phyloP scores from a whole-genome alignment of 2,888 invertebrate species.

The Leucophora obtusa region DNA sequence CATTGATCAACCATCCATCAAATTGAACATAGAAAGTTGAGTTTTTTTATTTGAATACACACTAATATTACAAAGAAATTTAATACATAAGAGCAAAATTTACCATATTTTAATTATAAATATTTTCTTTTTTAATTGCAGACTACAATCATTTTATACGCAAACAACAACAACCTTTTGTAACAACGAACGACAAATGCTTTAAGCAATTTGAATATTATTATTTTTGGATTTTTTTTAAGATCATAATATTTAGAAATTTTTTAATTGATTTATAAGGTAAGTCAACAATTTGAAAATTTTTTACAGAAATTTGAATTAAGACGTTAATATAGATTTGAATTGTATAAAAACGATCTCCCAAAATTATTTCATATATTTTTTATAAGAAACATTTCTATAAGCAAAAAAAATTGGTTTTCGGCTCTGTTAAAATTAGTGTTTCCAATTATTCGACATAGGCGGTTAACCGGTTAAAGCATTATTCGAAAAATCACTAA shows the following conservation, averaged over 20 bases:
- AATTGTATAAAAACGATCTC: too few relatives aligned
- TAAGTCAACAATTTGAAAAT: conserved; percentile 13
- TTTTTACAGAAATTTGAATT: too few relatives aligned
- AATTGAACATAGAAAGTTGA: conserved; percentile 30
- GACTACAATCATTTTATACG: conserved; percentile 33
- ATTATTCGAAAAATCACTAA: too few relatives aligned
- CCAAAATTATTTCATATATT: too few relatives aligned
- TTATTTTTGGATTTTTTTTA: conserved; percentile 39
- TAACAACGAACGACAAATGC: conserved; percentile 61
- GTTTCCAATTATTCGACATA: too few relatives aligned
- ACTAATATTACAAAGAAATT: conserved; percentile 30
- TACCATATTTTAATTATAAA: background rate
- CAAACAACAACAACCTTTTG: conserved; percentile 40
- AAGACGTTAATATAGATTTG: too few relatives aligned
- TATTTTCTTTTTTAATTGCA: conserved; percentile 42
- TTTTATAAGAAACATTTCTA: too few relatives aligned
- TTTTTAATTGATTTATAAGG: conserved; percentile 30
- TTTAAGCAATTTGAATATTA: conserved; percentile 52
- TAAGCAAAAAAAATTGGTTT: too few relatives aligned
- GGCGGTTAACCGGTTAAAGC: too few relatives aligned
- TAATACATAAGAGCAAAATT: conserved; percentile 21
- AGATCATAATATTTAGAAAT: conserved; percentile 21
- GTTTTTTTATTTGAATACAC: too few relatives aligned
- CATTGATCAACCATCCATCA: conserved; percentile 16
- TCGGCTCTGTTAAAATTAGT: too few relatives aligned